Evolutionary conservation across 1,140 invertebrate genomes (phyloP), one percentile per base, ranked within the genome.

Genomic region (Delia radicum): DNA sequence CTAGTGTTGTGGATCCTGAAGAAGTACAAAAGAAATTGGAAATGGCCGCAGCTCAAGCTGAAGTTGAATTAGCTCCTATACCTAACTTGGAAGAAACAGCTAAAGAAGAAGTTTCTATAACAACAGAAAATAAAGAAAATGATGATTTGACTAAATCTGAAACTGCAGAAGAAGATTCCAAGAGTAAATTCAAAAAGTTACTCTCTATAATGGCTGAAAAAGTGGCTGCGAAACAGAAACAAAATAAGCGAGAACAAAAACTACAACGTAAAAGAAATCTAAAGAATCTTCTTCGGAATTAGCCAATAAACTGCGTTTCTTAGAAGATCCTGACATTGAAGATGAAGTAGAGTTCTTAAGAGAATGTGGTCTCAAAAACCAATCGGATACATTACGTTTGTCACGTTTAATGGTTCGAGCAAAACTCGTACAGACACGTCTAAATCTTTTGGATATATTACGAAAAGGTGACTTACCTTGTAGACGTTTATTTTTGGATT

Each of bases 401-500:
- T 95, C 94, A 79, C 90, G 97, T 76, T 89, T 97, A 73, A 96
- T 98, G 93, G 95, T 98, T 26, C 90, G 96, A 15, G 95, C 95
- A 7, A 95, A 97, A 87, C 92, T 94, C 76, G 86, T 90, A 27
- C 89, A 91, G 67, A 92, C 94, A 28, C 90, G 95, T 75, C 88
- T 90, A 0, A 90, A 92, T 72, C 87, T 96, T 12, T 85, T 96
- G 63, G 88, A 90, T 7, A 86, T 95, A 7, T 89, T 95, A 73
- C 89, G 91, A 10, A 89, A 89, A 74, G 94, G 93, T 0, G 94
- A 95, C 81, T 87, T 93, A 75, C 92, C 92, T 1, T 98, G 92
- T 87, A 91, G 94, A 18, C 88, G 96, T 28, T 88, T 98, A 28
- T 98, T 98, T 86, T 88, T 98, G 15, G 97, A 98, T 88, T 98